A percentile compares a stretch with the other conserved stretches of the same genome.
Evolutionary conservation across 2,113 vertebrate species (phyloP).

Genomic region (Barnardius zonarius): DNA sequence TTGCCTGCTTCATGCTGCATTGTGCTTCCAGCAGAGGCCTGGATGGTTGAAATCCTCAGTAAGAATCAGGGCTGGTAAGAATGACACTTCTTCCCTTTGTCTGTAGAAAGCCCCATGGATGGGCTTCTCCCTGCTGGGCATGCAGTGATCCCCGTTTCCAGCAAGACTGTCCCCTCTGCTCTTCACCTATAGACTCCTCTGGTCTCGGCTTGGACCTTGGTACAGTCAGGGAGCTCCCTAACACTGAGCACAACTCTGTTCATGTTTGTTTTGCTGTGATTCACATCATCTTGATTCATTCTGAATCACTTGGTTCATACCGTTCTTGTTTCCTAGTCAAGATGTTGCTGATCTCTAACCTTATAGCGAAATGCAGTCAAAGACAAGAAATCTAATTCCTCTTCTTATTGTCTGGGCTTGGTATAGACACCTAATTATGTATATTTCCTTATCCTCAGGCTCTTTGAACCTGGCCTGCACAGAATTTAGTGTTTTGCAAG

Average conservation of each 20-base stretch:
- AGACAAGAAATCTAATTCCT: constrained; percentile 3
- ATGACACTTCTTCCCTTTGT: not conserved
- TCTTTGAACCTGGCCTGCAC: not conserved
- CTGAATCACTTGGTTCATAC: constrained; percentile 6
- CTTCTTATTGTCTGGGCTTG: not conserved
- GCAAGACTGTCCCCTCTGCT: not conserved
- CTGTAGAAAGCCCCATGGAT: not conserved
- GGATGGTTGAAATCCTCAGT: not conserved
- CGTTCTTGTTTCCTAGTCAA: constrained; percentile 13
- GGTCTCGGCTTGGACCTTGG: not conserved
- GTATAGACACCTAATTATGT: not conserved
- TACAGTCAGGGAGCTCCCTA: not conserved
- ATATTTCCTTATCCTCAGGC: not conserved
- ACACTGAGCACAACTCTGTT: not conserved
- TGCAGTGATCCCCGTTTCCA: not conserved
- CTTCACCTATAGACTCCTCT: not conserved
- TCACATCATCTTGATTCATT: not conserved
- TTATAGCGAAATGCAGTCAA: not conserved
- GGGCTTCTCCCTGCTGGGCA: accelerated
- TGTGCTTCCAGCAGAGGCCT: not conserved
- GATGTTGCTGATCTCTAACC: not conserved
- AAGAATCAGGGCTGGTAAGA: not conserved
- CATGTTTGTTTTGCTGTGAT: not conserved
- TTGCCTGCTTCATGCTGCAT: not conserved
- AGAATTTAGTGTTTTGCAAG: not conserved